Evolutionary conservation across 2,888 invertebrate genomes (phyloP).

Genomic region (Atrina japonica): DNA sequence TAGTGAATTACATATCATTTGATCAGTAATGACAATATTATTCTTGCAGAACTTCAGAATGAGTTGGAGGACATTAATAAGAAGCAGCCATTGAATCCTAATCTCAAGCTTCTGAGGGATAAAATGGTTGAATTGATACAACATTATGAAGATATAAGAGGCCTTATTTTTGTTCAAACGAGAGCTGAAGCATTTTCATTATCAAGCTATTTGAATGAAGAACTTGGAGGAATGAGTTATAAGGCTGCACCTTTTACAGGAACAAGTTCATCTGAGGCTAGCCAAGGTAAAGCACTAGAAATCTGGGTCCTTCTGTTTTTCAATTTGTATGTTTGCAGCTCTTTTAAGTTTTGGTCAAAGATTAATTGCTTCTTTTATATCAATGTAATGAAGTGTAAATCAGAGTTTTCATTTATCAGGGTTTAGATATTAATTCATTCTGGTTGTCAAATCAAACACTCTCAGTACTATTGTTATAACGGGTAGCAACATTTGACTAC

Average conservation of each 20-base stretch:
- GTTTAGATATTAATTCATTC: too few species aligned
- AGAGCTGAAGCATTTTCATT: constrained; percentile 61
- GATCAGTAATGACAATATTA: too few species aligned
- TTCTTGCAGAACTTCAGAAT: constrained; percentile 46
- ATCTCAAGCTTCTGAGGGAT: constrained; percentile 51
- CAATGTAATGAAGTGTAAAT: too few species aligned
- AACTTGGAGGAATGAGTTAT: constrained; percentile 34
- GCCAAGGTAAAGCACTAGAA: constrained; percentile 44
- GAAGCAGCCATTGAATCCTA: constrained; percentile 53
- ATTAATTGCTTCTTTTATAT: too few species aligned
- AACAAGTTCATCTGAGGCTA: constrained; percentile 40
- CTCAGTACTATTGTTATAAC: too few species aligned
- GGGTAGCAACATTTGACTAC: too few species aligned
- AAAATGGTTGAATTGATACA: constrained; percentile 44
- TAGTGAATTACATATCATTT: too few species aligned
- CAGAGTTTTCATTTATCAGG: too few species aligned
- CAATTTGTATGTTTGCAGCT: too few species aligned
- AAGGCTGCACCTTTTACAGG: constrained; percentile 52
- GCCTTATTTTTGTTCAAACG: constrained; percentile 65
- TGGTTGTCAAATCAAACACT: too few species aligned
- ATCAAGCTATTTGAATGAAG: constrained; percentile 49
- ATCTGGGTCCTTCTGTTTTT: too few species aligned
- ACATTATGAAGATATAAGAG: constrained; percentile 51
- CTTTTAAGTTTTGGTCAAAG: too few species aligned
- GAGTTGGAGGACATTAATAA: not conserved